Base-by-base conservation (phyloP, 2,113 vertebrate genomes). In the Tor tambroides region DNA sequence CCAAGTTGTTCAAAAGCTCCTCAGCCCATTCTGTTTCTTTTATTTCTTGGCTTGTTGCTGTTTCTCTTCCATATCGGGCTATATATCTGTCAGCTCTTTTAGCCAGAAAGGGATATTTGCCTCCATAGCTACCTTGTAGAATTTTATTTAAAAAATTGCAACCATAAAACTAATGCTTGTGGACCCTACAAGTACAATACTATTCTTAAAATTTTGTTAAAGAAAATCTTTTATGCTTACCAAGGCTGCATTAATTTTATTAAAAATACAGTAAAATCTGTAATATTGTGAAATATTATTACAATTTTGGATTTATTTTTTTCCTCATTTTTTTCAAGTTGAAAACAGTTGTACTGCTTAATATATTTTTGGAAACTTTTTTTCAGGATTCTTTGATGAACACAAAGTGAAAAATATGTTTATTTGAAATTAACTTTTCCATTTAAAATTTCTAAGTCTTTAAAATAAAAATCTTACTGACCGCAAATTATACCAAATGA, bases 11-110 rank as follows among this genome's bases (percentile, higher is more conserved):
- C 23, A 46, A 46, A 82, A 67, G 23, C 26, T 71, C 65, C 28
- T 51, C 75, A 32, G 77, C 78, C 63, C 89, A 88, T 82, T 71
- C 86, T 83, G 51, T 46, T 79, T 82, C 69, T 23, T 71, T 32
- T 28, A 12, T 30, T 30, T 51, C 12, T 82, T 83, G n/a, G 43
- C 63, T 49, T 83, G 38, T 51, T 35, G 19, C 12, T 71, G 6
- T 71, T 83, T 35, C 59, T 9, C 43, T 19, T 75, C n/a, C 69
- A 75, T 30, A 21, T 83, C 6, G 6, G 63, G 79, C 59, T 46
- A 30, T 81, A 32, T 67, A 71, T 83, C 61, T 51, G 28, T 71
- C 81, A 54, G 17, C 1, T 71, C 6, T 83, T 43, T 51, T 51
- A 83, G 19, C 43, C 63, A 32, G 6, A 69, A 71, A 12, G 11